phyloP scores from a whole-genome alignment of 92 coral and sea anemone genomes.

The Scolanthus callimorphus region DNA sequence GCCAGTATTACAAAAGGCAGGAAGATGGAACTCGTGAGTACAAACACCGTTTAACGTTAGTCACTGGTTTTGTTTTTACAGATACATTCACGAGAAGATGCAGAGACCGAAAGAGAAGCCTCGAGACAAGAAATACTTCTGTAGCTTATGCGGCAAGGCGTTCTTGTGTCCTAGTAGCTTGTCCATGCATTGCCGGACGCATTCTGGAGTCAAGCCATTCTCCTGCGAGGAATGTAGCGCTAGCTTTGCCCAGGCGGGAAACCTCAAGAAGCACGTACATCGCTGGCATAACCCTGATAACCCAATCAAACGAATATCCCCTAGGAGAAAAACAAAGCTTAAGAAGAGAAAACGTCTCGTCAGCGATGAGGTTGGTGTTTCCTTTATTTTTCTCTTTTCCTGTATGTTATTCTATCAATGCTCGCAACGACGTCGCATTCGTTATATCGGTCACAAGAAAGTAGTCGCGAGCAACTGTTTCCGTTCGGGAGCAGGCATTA shows the following conservation, averaged over 20 bases:
- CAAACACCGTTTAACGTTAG: too few relatives aligned
- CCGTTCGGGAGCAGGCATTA: too few relatives aligned
- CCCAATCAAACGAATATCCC: background rate
- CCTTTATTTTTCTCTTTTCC: too few relatives aligned
- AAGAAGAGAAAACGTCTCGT: too few relatives aligned
- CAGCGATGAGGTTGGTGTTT: too few relatives aligned
- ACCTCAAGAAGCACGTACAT: constrained; percentile 71
- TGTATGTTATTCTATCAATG: too few relatives aligned
- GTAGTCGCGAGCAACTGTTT: too few relatives aligned
- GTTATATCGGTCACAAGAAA: too few relatives aligned
- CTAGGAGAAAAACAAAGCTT: constrained; percentile 14
- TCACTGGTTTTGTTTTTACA: constrained; percentile 2
- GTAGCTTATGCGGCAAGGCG: constrained; percentile 86
- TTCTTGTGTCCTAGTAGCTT: constrained; percentile 88
- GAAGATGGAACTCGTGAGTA: too few relatives aligned
- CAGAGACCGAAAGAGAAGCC: constrained; percentile 78
- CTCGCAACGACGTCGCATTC: too few relatives aligned
- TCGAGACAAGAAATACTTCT: constrained; percentile 66
- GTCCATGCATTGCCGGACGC: constrained; percentile 85
- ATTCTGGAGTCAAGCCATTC: constrained; percentile 69
- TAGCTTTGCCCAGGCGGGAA: constrained; percentile 75
- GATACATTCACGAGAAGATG: constrained; percentile 71
- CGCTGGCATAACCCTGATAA: constrained; percentile 58
- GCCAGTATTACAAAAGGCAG: too few relatives aligned
- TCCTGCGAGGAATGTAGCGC: constrained; percentile 57